Percentiles rank a stretch among this genome's conserved stretches.
phyloP scores from a whole-genome alignment of 2,888 invertebrate species.

The Stomorhina lunata region DNA sequence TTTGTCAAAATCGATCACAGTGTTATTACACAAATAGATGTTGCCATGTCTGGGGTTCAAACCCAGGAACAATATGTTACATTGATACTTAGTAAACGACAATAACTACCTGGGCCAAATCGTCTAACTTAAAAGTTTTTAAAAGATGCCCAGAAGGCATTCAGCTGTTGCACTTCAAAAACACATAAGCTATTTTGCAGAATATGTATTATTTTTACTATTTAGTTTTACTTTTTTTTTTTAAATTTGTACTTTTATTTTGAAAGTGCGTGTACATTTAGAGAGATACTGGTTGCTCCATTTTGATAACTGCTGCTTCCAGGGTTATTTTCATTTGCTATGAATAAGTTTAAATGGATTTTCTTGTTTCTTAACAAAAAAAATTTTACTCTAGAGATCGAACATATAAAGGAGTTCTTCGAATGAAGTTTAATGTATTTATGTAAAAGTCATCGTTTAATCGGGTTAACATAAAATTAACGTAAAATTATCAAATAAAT shows the following conservation, averaged over 20 bases:
- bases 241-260: conserved; percentile 3
- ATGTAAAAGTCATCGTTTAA: background rate
- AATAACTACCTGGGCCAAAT: too few species aligned
- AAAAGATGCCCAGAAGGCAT: too few species aligned
- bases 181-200: too few species aligned
- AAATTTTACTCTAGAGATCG: conserved; percentile 21
- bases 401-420: background rate
- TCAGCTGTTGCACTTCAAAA: too few species aligned
- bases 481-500: background rate
- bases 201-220: conserved; percentile 17
- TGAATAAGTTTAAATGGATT: conserved; percentile 64
- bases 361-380: conserved; percentile 46
- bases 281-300: conserved; percentile 26
- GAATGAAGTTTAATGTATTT: background rate
- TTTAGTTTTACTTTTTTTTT: conserved; percentile 1
- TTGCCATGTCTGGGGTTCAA: too few species aligned
- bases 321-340: conserved; percentile 46
- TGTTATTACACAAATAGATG: too few species aligned
- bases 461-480: conserved; percentile 2
- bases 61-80: too few species aligned
- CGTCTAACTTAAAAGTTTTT: too few species aligned
- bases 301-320: background rate
- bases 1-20: too few species aligned
- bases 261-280: conserved; percentile 34
- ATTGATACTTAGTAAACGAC: too few species aligned